A percentile compares a stretch with the other conserved stretches of the same genome.
phyloP scores from a whole-genome alignment of 2,113 vertebrate species.

The Mesembrinibis cayennensis region DNA sequence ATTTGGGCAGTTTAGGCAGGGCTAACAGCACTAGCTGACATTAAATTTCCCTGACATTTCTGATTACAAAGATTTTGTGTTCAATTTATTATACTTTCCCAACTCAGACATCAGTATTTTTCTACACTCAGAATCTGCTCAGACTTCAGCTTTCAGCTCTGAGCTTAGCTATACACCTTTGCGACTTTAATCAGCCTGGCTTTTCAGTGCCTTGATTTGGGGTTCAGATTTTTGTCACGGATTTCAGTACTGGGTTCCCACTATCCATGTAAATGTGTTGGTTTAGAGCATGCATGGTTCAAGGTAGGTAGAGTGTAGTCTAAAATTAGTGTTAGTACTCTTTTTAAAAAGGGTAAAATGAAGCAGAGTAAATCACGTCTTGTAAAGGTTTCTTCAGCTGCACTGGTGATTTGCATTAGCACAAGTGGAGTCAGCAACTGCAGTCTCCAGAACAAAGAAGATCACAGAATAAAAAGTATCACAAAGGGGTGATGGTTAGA shows the following conservation, averaged over 20 bases:
- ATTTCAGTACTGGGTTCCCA: not conserved
- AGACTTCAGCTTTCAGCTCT: not conserved
- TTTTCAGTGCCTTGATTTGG: not conserved
- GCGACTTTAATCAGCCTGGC: not conserved
- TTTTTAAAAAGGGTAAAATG: not conserved
- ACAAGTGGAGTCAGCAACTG: not conserved
- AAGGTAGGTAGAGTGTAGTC: not conserved
- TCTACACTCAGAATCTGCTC: not conserved
- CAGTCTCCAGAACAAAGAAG: not conserved
- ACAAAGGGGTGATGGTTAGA: not conserved
- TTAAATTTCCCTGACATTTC: not conserved
- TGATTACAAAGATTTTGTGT: not conserved
- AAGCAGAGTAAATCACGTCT: not conserved
- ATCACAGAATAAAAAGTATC: not conserved
- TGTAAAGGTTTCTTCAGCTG: not conserved
- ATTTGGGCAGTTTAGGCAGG: not conserved
- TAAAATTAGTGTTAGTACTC: not conserved
- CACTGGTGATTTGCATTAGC: not conserved
- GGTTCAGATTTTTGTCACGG: not conserved
- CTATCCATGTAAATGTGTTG: not conserved
- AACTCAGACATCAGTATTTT: not conserved
- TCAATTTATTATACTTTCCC: not conserved
- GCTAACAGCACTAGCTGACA: not conserved
- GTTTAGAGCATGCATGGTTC: not conserved
- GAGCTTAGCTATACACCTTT: not conserved